Evolutionary conservation across 2,113 vertebrate genomes (phyloP), one percentile per base, ranked within the genome.

Genomic region (Podiceps cristatus): DNA sequence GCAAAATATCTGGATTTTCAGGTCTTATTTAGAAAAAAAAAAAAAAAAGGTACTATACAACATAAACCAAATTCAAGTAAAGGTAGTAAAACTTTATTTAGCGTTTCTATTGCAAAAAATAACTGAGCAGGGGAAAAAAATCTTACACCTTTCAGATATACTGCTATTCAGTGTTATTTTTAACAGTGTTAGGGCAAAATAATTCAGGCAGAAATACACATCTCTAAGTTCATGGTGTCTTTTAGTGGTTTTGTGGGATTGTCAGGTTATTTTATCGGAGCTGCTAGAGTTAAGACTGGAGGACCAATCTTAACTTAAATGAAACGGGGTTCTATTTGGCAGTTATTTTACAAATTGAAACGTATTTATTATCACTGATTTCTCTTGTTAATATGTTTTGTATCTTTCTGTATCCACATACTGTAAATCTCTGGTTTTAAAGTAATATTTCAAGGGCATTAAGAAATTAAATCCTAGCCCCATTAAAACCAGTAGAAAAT

Each of bases 251-350:
- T 50, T 90, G 42, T n/a, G 64, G 62, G 49, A 45, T 45, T 45
- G 17, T 64, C 77, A 59, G 25, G 17, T 87, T 86, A 44, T 64
- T 92, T 95, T 80, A 20, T 62, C 37, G 71, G 59, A 92, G 75
- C 95, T 96, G 92, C 94, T 97, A 73, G 62, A 44, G 42, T 92
- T 77, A 92, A 90, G 67, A 58, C 37, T 86, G 82, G 90, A 74
- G 75, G 49, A 63, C 59, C 42, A 74, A n/a, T 82, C 74, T 93
- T 78, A 77, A 76, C 58, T 68, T 94, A 72, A 73, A 5, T 78
- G 52, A 77, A 64, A 90, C 0, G 0, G 59, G n/a, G 42, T 90
- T 86, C 20, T 67, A 27, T 68, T 47, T 94, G 78, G 71, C 58
- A 72, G 33, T 94, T 82, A 22, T 24, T 16, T 85, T 93, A 59